Percentiles rank a stretch among this genome's conserved stretches.
Evolutionary conservation across 2,888 invertebrate species (phyloP).

Genomic region (Ophion obscuratus): DNA sequence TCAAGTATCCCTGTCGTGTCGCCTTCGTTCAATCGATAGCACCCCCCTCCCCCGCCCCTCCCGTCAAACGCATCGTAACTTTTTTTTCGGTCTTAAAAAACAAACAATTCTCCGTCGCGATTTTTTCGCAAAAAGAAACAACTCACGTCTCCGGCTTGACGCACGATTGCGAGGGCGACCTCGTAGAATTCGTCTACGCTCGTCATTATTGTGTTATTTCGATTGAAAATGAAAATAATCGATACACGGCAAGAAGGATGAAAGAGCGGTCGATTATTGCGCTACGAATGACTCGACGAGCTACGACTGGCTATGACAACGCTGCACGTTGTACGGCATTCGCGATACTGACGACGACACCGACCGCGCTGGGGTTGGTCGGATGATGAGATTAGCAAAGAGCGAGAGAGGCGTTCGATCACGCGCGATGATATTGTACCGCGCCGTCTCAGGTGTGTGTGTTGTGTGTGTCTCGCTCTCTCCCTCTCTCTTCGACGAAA

Average conservation of each 20-base stretch:
- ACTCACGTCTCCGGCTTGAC: conserved; percentile 88
- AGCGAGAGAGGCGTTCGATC: conserved; percentile 11
- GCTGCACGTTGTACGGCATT: conserved; percentile 6
- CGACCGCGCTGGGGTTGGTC: background rate
- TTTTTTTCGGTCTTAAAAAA: background rate
- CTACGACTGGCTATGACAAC: background rate
- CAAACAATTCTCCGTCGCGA: background rate
- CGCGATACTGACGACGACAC: conserved; percentile 12
- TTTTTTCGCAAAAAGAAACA: conserved; percentile 9
- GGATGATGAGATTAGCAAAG: background rate
- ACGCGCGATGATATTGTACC: background rate
- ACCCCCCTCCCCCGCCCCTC: background rate
- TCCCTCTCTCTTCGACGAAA: background rate
- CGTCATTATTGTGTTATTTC: conserved; percentile 65
- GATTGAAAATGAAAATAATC: background rate
- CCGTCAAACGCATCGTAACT: background rate
- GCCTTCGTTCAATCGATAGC: conserved; percentile 2
- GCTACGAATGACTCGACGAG: background rate
- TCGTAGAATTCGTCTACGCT: conserved; percentile 88
- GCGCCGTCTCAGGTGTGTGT: background rate
- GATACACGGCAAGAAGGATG: background rate
- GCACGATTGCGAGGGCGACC: conserved; percentile 87
- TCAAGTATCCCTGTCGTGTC: background rate
- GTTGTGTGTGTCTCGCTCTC: background rate
- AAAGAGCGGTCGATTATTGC: background rate